Base-by-base conservation (phyloP, 2,888 invertebrate species). In the Aleiodes testaceus region DNA sequence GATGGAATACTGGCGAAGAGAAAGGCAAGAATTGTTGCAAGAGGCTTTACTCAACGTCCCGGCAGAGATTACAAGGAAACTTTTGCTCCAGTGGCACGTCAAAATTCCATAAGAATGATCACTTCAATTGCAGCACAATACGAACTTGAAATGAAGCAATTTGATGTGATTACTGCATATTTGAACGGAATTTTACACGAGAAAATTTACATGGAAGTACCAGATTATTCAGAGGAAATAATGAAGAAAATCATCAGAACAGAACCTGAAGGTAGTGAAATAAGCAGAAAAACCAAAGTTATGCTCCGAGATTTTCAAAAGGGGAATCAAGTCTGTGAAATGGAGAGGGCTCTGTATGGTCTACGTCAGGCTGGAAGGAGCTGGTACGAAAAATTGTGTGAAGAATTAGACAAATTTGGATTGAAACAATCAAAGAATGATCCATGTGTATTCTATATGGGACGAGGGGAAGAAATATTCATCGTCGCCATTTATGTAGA, bases 21-120 rank as follows among this genome's bases (percentile, higher is more conserved):
- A 11, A 53, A 53, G 22, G 53, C 53, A 18, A 7, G 53, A 7
- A 7, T 53, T 53, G 53, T 53, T 22, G 26, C n/a, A 2, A 70
- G 70, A 9, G 77, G 74, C 1, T 77, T 72, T 12, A 18, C 67
- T 3, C 72, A 74, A 42, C 65, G 61, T 50, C 69, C 67, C 2
- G 74, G 74, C 0, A 12, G 69, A 3, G 72, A 76, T 61, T 76
- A 67, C 50, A 12, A 45, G 5, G 63, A 76, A 1, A 74, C 70
- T 1, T 77, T 76, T 16, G 70, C 77, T 22, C 74, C 76, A 1
- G 75, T 77, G 3, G 73, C 73, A 3, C 52, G 73, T 5, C 9
- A 66, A 16, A 61, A 71, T 12, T 75, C 79, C 0, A 59, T 79
- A 14, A 49, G 79, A 22, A 14, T 74, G 6, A 7, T 75, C 12